Percentiles rank a stretch among this genome's conserved stretches.
Conservation (phyloP, 2,888 invertebrate genomes). For the Kuschelorhynchus macadamiae region DNA sequence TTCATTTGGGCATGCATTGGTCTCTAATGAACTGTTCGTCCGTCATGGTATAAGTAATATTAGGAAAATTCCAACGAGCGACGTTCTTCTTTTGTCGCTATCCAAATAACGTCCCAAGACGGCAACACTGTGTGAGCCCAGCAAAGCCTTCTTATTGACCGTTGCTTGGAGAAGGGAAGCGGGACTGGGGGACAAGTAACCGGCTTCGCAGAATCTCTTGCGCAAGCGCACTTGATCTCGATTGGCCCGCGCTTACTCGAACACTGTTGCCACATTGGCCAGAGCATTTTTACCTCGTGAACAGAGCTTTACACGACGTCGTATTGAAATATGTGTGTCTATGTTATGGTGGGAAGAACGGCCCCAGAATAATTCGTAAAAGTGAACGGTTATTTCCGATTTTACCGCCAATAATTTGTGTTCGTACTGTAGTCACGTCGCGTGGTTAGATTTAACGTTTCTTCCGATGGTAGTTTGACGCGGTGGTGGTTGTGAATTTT, state of each 20-base stretch:
- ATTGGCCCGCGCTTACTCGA: conserved; percentile 57
- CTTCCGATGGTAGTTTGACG: conserved; percentile 27
- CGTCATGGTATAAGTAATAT: too few relatives aligned
- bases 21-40: too few relatives aligned
- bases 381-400: conserved; percentile 39
- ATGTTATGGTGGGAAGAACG: conserved; percentile 52
- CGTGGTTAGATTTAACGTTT: conserved; percentile 27
- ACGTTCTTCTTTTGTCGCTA: not conserved
- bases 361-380: conserved; percentile 21
- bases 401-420: conserved; percentile 35
- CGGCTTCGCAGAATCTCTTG: conserved; percentile 42
- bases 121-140: conserved; percentile 32
- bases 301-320: conserved; percentile 39
- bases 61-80: not conserved
- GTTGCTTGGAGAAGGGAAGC: conserved; percentile 50
- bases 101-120: not conserved
- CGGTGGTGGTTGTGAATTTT: conserved; percentile 1
- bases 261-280: conserved; percentile 70
- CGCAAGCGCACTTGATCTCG: conserved; percentile 31
- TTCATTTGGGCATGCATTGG: too few relatives aligned
- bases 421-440: conserved; percentile 24
- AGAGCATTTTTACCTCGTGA: conserved; percentile 60
- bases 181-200: conserved; percentile 34
- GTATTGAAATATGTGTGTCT: conserved; percentile 49
- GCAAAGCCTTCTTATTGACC: conserved; percentile 68